Base-by-base conservation (phyloP, 2,888 invertebrate genomes). In the Germaria angustata region DNA sequence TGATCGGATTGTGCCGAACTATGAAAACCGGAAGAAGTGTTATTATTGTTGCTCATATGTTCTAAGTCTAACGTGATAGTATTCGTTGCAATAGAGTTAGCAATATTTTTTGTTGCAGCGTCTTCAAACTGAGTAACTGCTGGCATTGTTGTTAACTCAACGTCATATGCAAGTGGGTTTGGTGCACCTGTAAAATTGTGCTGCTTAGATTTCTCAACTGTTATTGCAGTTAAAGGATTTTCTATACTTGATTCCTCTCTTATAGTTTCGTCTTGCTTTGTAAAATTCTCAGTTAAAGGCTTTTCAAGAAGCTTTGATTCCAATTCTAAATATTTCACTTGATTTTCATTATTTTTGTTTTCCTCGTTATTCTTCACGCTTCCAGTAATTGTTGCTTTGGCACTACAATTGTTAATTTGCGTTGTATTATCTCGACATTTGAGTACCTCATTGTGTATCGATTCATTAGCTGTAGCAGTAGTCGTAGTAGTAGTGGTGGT, bases 1-100 rank as follows among this genome's bases (percentile, higher is more conserved):
- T 82, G 82, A 39, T 88, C 88, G 7, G 87, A 85, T 57, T 87
- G 88, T 0, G 87, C 87, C 53, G 88, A 81, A 41, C 88, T 89
- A 13, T 89, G 88, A 17, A 89, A 89, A 8, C 89, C 89, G 2
- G 89, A 89, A 1, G 89, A 88, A 0, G 89, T 89, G 80, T 89
- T 89, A 80, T 89, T 87, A 69, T 87, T 84, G 39, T 87, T 88
- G 79, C 88, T 88, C 85, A 86, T 88, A 71, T 87, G 86, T 66
- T 89, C 89, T 57, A 88, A 86, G 49, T 87, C 83, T 44, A 83
- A 28, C 59, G 69, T 59, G 1, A 65, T 66, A 4, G 49, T 36
- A 32, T 41, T 71, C 9, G 34, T 59, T 36, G 66, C 13, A 44
- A 34, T 13, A 1, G 72, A 15, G 32, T 24, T 53, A 17, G 32